Base-by-base conservation (phyloP, 2,113 vertebrate genomes). In the Limnothrissa miodon region DNA sequence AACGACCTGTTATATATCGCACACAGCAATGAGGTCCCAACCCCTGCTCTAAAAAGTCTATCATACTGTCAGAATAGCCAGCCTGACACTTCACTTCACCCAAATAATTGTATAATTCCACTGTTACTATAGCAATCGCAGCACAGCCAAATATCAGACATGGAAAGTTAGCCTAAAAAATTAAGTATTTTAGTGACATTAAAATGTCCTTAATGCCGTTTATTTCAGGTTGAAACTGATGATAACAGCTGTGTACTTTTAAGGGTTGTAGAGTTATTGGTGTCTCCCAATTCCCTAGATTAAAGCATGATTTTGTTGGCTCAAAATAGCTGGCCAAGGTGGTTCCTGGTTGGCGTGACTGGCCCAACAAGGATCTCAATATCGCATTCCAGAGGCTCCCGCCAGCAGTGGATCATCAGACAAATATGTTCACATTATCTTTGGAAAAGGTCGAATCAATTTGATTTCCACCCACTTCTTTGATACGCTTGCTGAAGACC, bases 401-500 rank as follows among this genome's bases (percentile, higher is more conserved):
- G 89, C 87, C 81, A 82, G 84, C 8, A 66, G 81, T 81, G 36
- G 89, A 90, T 94, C 92, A 93, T 90, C 53, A 33, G 85, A 88
- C 83, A 93, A 94, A 89, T 91, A 94, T 94, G 92, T 92, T 91
- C 91, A 92, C 93, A 92, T 93, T 95, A 93, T 92, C 88, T 90
- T 91, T 88, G 2, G 88, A 85, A 83, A 83, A 88, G 87, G 90
- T 92, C 88, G 90, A 92, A 92, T 92, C 90, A 81, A 86, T 88
- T 91, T 83, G 56, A 87, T 87, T 87, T 83, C 87, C 89, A 89
- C 89, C 90, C 86, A 85, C 85, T 90, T 83, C 44, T 91, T 86
- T 91, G 87, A 91, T 89, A 84, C 85, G 90, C 87, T 88, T 90
- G 88, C 51, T 80, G 42, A 91, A 84, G 84, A 70, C 85, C 87